Conservation (phyloP, 1,140 invertebrate species). For the Leptestheria dahalacensis region DNA sequence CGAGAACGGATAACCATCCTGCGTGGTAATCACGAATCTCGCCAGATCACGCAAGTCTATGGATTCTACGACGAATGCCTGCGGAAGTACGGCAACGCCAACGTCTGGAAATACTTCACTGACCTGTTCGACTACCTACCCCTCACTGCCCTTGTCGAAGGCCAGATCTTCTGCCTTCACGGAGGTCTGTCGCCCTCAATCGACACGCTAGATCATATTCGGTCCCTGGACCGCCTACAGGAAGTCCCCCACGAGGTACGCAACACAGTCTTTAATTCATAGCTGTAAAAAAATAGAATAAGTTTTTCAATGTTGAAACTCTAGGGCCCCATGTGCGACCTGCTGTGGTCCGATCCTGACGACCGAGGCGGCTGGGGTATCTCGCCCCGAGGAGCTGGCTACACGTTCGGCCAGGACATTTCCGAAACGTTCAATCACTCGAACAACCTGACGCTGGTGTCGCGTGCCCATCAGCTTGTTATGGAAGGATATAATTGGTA, state of each 20-base stretch:
- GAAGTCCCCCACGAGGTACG: slow-evolving; percentile 97
- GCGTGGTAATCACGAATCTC: slow-evolving; percentile 96
- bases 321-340: slow-evolving; percentile 76
- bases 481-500: slow-evolving; percentile 99
- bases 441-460: slow-evolving; percentile 94
- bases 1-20: slow-evolving; percentile 98
- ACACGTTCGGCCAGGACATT: slow-evolving; percentile 99
- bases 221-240: slow-evolving; percentile 94
- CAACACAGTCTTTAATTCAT: too few relatives aligned
- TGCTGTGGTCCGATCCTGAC: slow-evolving; percentile 79
- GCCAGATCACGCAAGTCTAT: slow-evolving; percentile 94
- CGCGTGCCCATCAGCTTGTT: slow-evolving; percentile 96
- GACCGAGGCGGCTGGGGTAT: slow-evolving; percentile 98
- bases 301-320: background rate
- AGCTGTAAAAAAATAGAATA: too few relatives aligned
- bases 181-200: slow-evolving; percentile 97
- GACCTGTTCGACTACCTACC: slow-evolving; percentile 99
- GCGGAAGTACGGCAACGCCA: slow-evolving; percentile 98
- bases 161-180: slow-evolving; percentile 98
- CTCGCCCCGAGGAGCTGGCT: slow-evolving; percentile 95
- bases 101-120: slow-evolving; percentile 99
- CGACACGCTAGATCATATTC: slow-evolving; percentile 97
- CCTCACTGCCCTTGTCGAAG: slow-evolving; percentile 91
- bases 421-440: slow-evolving; percentile 99
- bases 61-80: slow-evolving; percentile 99